Conservation (phyloP, 35 echinoderm and acorn worm species). For the Diadema setosum region DNA sequence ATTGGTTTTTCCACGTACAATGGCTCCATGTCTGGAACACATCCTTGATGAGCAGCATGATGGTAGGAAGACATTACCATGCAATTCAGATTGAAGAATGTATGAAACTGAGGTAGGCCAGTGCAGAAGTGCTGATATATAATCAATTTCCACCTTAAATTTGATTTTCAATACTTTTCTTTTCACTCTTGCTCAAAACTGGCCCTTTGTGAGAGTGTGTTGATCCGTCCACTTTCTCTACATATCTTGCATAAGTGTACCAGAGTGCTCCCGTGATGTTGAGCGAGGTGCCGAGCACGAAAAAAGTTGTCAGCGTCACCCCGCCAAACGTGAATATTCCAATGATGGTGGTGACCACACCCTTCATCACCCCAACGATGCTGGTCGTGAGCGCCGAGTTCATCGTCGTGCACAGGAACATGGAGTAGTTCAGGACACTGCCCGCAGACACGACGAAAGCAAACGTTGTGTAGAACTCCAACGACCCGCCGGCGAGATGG, state of each 20-base stretch:
- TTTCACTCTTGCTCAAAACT: no score
- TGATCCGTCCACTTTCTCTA: neutral
- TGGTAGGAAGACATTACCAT: no score
- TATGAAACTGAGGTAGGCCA: no score
- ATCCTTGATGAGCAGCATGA: no score
- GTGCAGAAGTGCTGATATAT: no score
- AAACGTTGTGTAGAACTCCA: conserved; percentile 18
- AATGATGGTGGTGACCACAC: conserved; percentile 50
- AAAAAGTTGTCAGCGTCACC: conserved; percentile 39
- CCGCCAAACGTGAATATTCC: conserved; percentile 89
- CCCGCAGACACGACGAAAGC: conserved; percentile 44
- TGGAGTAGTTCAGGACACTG: conserved; percentile 78
- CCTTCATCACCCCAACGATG: conserved; percentile 78
- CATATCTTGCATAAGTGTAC: conserved; percentile 76
- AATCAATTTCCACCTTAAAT: no score
- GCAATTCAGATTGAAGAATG: no score
- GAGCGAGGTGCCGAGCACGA: conserved; percentile 37
- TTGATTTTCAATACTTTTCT: no score
- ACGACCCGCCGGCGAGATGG: neutral
- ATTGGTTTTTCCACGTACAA: no score
- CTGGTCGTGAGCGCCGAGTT: conserved; percentile 91
- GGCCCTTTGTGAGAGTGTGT: no score
- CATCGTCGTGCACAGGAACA: conserved; percentile 82
- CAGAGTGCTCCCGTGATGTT: conserved; percentile 65
- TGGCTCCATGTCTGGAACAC: no score